Conservation (phyloP, 2,113 vertebrate species). For the Prochilodus magdalenae region DNA sequence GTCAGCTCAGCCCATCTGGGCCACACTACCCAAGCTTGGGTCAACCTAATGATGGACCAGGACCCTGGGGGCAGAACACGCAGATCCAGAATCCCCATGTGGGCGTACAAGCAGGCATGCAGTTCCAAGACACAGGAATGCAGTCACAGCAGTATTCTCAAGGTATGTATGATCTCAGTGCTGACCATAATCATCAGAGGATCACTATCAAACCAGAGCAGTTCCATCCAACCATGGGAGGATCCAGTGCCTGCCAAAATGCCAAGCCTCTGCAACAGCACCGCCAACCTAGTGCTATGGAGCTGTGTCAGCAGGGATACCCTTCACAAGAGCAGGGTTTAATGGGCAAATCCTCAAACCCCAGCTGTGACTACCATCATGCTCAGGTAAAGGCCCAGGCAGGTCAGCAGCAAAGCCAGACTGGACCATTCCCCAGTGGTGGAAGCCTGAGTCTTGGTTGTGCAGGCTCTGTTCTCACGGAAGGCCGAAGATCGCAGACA, state of each 20-base stretch:
- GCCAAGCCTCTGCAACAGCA: constrained; percentile 71
- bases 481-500: constrained; percentile 77
- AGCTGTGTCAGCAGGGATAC: constrained; percentile 64
- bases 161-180: constrained; percentile 63
- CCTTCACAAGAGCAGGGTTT: constrained; percentile 55
- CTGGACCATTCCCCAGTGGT: constrained; percentile 62
- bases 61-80: constrained; percentile 74
- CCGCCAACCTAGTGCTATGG: constrained; percentile 62
- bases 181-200: constrained; percentile 69
- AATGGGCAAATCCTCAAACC: constrained; percentile 67
- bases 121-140: constrained; percentile 68
- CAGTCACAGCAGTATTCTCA: constrained; percentile 70
- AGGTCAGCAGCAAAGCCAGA: constrained; percentile 60
- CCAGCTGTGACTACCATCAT: constrained; percentile 74
- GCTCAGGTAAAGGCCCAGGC: constrained; percentile 58
- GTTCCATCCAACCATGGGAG: constrained; percentile 77
- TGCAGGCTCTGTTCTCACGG: constrained; percentile 61
- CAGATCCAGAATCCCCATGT: constrained; percentile 65
- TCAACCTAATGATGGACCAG: constrained; percentile 54
- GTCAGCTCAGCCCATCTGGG: constrained; percentile 82
- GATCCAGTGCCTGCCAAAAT: constrained; percentile 80
- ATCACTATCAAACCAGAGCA: constrained; percentile 90
- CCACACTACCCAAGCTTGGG: constrained; percentile 72
- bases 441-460: constrained; percentile 71
- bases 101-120: constrained; percentile 70